Evolutionary conservation across 35 echinoderm and acorn worm genomes (phyloP), one percentile per base, ranked within the genome.

Genomic region (Eucidaris tribuloides): DNA sequence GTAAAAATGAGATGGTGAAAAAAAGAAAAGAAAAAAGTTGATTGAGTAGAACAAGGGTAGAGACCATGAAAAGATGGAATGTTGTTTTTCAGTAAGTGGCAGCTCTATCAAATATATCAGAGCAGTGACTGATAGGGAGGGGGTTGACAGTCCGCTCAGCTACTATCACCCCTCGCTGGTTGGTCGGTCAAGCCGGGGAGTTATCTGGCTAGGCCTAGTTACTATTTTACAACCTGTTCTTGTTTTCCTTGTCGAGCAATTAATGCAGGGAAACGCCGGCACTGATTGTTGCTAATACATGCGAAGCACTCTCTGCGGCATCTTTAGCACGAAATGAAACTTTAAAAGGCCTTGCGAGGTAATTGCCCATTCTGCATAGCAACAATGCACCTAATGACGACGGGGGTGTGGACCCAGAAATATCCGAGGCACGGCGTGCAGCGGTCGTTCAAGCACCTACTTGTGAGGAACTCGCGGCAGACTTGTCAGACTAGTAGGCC

Each of bases 81-180:
- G 68, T 36, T 74, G 68, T 27, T 0, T 74, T 74, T 15, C 37
- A 3, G 11, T 74, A 74, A 38, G 41, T 74, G 41, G 68, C 30
- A 32, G 9, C 38, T 74, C 68, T 19, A 74, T 74, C 68, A 74
- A 74, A 22, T 40, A 74, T 44, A 44, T 74, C 68, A 42, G 68
- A 74, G 35, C 24, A 74, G 44, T 74, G 68, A 74, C 68, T n/a
- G 65, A 71, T 6, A 38, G 28, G 39, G 2, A 71, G 5, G 39
- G 0, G n/a, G n/a, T n/a, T n/a, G n/a, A n/a, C n/a, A n/a, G n/a
- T n/a, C n/a, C n/a, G n/a, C n/a, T n/a, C n/a, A n/a, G n/a, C n/a
- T n/a, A n/a, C n/a, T n/a, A n/a, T n/a, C n/a, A n/a, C n/a, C n/a
- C n/a, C n/a, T n/a, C n/a, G n/a, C n/a, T n/a, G n/a, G n/a, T n/a